phyloP scores from a whole-genome alignment of 2,888 invertebrate genomes.

The Odontomyia ornata region DNA sequence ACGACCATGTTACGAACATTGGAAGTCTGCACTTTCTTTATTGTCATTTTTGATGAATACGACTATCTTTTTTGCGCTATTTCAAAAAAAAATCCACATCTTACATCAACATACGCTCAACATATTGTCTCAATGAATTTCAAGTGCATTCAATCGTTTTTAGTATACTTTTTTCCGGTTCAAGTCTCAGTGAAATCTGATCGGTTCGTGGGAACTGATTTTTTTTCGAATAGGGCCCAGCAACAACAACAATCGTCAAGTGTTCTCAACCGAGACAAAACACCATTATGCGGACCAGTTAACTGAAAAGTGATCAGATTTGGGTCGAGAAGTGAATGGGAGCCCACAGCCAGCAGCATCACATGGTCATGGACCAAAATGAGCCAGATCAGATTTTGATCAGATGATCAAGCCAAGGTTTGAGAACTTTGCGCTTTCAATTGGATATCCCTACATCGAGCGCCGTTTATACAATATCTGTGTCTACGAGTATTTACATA shows the following conservation, averaged over 20 bases:
- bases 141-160: conserved; percentile 22
- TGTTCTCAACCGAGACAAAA: conserved; percentile 26
- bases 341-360: neutral
- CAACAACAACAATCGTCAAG: neutral
- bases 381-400: neutral
- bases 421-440: neutral
- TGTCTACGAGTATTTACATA: neutral
- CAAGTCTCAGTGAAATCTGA: conserved; percentile 28
- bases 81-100: no score
- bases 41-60: no score
- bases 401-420: neutral
- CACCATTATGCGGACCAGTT: conserved; percentile 43
- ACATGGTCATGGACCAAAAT: neutral
- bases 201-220: conserved; percentile 35
- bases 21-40: no score
- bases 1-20: no score
- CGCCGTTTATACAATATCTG: neutral
- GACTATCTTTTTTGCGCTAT: no score
- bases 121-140: conserved; percentile 1
- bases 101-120: no score
- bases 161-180: conserved; percentile 2
- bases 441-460: neutral
- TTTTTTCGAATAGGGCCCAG: neutral
- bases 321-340: conserved; percentile 13
- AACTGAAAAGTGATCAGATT: conserved; percentile 43